Evolutionary conservation across 2,888 invertebrate species (phyloP), one percentile per base, ranked within the genome.

Genomic region (Corythucha ciliata): DNA sequence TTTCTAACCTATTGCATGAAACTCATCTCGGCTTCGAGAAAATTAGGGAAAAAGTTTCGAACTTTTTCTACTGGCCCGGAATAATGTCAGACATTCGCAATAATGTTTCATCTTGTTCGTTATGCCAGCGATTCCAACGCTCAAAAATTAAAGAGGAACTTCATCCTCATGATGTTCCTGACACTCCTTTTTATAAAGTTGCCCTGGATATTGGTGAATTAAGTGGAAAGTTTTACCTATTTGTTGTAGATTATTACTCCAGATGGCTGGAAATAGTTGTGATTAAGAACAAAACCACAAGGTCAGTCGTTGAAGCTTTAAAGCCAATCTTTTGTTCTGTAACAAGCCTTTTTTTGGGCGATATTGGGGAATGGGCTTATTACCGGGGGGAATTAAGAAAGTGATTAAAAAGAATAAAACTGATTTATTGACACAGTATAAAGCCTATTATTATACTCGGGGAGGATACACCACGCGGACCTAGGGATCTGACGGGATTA

Each of bases 101-200:
- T 34, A 4, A 16, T 34, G 34, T 10, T 10, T 16, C 34, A 6
- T 34, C 34, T 10, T 34, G 10, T 34, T 18, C 34, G 6, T 6
- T 10, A 6, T 34, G 34, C 34, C 34, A 34, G 34, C 34, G 34
- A 6, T 34, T 34, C 10, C 34, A 34, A 18, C 34, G 34, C 18
- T 16, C 16, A 4, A 4, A 34, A 10, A 34, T 34, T 18, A 34
- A 34, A 10, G 34, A 34, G 10, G 10, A 34, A 4, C 18, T 34
- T 6, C 14, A 16, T 14, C 34, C 34, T 4, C 34, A 34, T 34
- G 34, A 34, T 14, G 18, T 34, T 10, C 34, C 34, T 34, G 34
- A 10, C n/a, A n/a, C n/a, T n/a, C n/a, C n/a, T n/a, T n/a, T n/a
- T n/a, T n/a, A n/a, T n/a, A n/a, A n/a, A n/a, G 18, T 34, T 16